These are phyloP conservation scores for Odocoileus hemionus DNA, from an alignment of 2,113 vertebrate genomes.

Conservation along the genomic window DNA sequence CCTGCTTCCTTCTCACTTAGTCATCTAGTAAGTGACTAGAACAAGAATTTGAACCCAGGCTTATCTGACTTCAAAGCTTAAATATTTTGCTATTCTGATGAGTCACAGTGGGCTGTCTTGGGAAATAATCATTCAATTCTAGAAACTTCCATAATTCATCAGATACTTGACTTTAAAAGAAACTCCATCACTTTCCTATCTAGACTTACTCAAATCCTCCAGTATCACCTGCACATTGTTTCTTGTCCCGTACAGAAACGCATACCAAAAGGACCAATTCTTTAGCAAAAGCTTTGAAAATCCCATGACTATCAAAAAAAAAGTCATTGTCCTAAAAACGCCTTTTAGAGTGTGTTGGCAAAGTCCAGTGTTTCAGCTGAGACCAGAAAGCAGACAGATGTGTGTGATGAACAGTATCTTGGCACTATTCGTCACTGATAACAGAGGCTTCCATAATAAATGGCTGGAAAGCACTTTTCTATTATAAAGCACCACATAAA, in stretches of 20 bases:
- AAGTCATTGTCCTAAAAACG: neutral
- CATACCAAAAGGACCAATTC: neutral
- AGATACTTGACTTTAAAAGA: neutral
- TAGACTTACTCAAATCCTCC: neutral
- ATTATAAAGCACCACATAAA: slow-evolving; percentile 15
- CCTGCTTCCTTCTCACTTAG: neutral
- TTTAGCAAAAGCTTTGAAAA: slow-evolving; percentile 37
- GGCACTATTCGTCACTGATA: slow-evolving; percentile 32
- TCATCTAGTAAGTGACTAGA: neutral
- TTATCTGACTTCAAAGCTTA: neutral
- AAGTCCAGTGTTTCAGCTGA: neutral
- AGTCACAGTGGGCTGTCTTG: neutral
- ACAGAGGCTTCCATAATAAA: slow-evolving; percentile 6
- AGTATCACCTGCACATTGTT: neutral
- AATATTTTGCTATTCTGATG: neutral
- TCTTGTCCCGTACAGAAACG: neutral
- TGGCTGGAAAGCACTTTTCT: neutral
- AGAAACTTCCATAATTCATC: neutral
- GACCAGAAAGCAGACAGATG: neutral
- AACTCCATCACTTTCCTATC: neutral
- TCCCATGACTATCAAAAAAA: neutral
- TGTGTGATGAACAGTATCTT: neutral
- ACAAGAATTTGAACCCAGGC: neutral
- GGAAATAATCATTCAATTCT: neutral
- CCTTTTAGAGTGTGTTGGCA: neutral